Evolutionary conservation across 1,140 invertebrate species (phyloP), one percentile per base, ranked within the genome.

Genomic region (Frieseomelitta varia): DNA sequence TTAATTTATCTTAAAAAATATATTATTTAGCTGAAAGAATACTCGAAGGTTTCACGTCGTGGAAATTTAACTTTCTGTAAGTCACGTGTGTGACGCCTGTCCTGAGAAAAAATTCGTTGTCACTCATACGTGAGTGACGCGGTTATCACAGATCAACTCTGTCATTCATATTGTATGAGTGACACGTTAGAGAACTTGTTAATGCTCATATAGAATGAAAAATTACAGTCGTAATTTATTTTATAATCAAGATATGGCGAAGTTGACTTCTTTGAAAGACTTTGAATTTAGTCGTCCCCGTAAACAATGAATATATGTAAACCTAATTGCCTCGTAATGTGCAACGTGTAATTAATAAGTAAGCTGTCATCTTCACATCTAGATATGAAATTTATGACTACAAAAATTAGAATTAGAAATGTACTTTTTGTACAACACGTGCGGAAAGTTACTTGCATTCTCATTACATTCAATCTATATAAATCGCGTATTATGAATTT

Each of bases 351-450:
- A 65, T 27, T 65, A 27, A 65, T 27, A 17, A 65, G 15, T 17
- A 17, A 65, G 1, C 14, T 12, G 24, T n/a, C n/a, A 1, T 27
- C 4, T 17, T 14, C 8, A 4, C 0, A 27, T 2, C 0, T 6
- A 15, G n/a, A 27, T 8, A 27, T 27, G 0, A 65, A 27, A 4
- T 27, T 63, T 27, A 15, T 27, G 14, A 65, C 2, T 65, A 27
- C 15, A 8, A 65, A 27, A 27, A 65, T 15, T 17, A 27, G n/a
- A 27, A 61, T 61, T 11, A n/a, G 12, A 61, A 47, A 61, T 24
- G 24, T n/a, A 61, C 0, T 61, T n/a, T 61, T 21, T 61, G 24
- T 12, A 61, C n/a, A n/a, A n/a, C n/a, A 24, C 12, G 3, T 12
- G 11, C 11, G 3, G 3, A 24, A 2, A 61, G 24, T 61, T 61